Evolutionary conservation across 2,113 vertebrate species (phyloP).

Genomic region (Dunckerocampus dactyliophorus): DNA sequence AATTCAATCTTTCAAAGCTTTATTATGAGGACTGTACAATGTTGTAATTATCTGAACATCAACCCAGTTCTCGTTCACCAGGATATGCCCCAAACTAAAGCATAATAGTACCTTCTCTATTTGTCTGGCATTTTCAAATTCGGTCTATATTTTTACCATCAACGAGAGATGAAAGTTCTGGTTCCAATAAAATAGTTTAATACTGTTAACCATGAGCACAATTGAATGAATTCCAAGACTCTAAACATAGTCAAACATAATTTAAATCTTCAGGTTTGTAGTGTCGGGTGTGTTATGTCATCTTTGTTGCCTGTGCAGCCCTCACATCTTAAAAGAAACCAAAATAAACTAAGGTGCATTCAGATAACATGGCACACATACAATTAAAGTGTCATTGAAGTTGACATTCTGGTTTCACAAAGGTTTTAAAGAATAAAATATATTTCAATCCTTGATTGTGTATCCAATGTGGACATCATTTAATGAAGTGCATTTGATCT

Average conservation of each 20-base stretch:
- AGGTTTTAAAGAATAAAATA: slow-evolving; percentile 2
- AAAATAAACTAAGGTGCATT: neutral
- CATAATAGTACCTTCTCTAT: neutral
- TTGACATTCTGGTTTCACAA: neutral
- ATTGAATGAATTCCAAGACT: neutral
- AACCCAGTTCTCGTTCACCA: slow-evolving; percentile 12
- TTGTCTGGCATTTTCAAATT: too few species aligned
- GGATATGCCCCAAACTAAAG: slow-evolving; percentile 8
- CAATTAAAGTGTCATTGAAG: neutral
- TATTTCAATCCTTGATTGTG: neutral
- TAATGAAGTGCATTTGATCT: slow-evolving; percentile 4
- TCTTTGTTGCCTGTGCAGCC: too few species aligned
- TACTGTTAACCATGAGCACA: neutral
- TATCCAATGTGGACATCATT: slow-evolving; percentile 25
- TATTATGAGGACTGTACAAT: slow-evolving; percentile 22
- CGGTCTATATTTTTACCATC: too few species aligned
- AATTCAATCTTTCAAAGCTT: neutral
- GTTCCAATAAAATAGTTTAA: too few species aligned
- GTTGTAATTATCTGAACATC: neutral
- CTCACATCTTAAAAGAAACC: too few species aligned
- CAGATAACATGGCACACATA: slow-evolving; percentile 13
- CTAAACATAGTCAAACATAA: neutral
- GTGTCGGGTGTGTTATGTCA: too few species aligned
- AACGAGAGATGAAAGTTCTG: too few species aligned
- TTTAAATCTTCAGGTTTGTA: neutral